A percentile compares a stretch with the other conserved stretches of the same genome.
Conservation (phyloP, 1,140 invertebrate genomes). For the Eupristina koningsbergeri region DNA sequence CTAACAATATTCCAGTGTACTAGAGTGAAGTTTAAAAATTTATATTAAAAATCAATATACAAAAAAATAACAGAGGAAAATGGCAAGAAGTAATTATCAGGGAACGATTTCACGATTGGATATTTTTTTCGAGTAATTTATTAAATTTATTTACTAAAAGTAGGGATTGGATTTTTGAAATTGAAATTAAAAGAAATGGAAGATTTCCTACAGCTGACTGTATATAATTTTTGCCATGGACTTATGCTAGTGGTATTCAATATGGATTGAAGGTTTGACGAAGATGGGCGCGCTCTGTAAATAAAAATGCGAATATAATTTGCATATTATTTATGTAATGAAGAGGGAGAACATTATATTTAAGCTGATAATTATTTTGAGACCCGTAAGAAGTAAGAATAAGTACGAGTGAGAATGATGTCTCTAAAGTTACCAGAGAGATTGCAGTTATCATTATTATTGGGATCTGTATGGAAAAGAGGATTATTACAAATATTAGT, state of each 20-base stretch:
- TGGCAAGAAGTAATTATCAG: no score
- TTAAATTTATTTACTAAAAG: no score
- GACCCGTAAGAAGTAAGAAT: background rate
- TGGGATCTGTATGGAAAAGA: background rate
- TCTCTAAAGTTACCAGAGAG: background rate
- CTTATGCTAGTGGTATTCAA: background rate
- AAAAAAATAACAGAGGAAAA: background rate
- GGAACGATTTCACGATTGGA: no score
- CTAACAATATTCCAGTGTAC: background rate
- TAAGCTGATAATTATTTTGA: background rate
- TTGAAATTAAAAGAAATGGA: no score
- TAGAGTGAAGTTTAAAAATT: background rate
- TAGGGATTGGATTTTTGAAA: no score
- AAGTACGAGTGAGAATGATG: background rate
- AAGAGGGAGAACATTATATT: background rate
- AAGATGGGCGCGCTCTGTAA: background rate
- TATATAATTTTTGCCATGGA: background rate
- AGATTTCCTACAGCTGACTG: no score
- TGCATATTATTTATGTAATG: background rate
- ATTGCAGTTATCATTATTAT: background rate
- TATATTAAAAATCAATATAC: background rate
- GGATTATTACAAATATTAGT: background rate
- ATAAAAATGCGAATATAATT: background rate
- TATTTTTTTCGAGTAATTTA: no score
- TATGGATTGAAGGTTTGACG: background rate